Conservation (phyloP, 92 coral and sea anemone species). For the Montipora capitata region DNA sequence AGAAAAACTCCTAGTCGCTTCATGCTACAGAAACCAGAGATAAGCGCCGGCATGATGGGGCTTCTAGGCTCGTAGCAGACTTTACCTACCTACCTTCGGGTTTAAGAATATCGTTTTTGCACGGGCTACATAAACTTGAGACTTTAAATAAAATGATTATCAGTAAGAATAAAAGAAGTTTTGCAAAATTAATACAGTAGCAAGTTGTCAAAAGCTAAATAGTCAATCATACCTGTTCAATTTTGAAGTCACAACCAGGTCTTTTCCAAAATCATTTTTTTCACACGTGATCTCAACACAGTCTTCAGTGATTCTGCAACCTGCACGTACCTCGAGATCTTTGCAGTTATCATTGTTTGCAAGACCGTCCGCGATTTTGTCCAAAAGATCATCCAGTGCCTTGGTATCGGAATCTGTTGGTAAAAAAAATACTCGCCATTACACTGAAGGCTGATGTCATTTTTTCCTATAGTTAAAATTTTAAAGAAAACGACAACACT, state of each 20-base stretch:
- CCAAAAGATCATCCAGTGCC: conserved; percentile 18
- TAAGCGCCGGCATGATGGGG: too few species aligned
- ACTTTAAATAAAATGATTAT: too few species aligned
- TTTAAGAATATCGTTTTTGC: too few species aligned
- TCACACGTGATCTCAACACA: conserved; percentile 51
- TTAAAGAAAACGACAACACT: too few species aligned
- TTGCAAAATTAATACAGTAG: too few species aligned
- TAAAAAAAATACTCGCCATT: neutral
- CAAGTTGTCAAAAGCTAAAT: too few species aligned
- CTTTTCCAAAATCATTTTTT: neutral
- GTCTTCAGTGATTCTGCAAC: conserved; percentile 55
- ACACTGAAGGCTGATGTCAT: neutral
- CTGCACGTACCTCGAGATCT: conserved; percentile 35
- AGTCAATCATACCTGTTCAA: conserved; percentile 24
- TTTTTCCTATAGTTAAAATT: neutral
- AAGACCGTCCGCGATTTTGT: conserved; percentile 33
- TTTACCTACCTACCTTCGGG: too few species aligned
- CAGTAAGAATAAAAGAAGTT: too few species aligned
- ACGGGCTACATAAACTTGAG: too few species aligned
- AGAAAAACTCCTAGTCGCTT: too few species aligned
- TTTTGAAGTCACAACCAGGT: neutral
- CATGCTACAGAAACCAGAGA: too few species aligned
- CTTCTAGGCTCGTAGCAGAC: too few species aligned
- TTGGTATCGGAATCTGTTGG: conserved; percentile 37
- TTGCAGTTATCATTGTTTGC: conserved; percentile 57